phyloP scores from a whole-genome alignment of 2,888 invertebrate species.

The Resseliella maxima region DNA sequence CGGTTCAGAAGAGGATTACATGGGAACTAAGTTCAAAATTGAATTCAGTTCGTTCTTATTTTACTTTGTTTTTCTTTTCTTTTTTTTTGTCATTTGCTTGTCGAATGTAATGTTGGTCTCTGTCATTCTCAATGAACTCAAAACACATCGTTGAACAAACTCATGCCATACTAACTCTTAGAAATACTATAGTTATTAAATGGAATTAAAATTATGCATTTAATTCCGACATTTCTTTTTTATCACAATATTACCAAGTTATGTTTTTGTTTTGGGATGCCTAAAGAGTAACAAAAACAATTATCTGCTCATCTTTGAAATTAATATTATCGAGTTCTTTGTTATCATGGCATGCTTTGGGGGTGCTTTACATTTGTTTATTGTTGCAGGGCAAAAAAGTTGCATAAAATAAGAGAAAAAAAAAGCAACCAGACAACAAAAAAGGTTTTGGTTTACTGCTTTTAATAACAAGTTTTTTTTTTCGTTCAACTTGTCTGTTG shows the following conservation, averaged over 20 bases:
- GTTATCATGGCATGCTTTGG: constrained; percentile 29
- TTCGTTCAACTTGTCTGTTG: not conserved
- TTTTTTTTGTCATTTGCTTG: not conserved
- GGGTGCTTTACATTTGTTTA: constrained; percentile 11
- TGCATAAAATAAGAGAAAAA: not conserved
- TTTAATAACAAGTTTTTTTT: constrained; percentile 38
- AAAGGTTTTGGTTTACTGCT: constrained; percentile 31
- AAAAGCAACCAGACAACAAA: not conserved
- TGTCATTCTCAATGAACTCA: no score
- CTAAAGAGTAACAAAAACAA: not conserved
- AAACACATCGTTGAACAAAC: no score
- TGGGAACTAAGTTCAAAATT: not conserved
- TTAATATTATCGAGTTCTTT: constrained; percentile 43
- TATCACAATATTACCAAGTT: not conserved
- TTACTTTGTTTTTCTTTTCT: not conserved
- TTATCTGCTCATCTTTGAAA: constrained; percentile 47
- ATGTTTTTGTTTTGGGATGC: constrained; percentile 25
- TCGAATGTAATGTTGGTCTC: no score
- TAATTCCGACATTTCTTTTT: not conserved
- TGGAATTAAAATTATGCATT: constrained; percentile 39
- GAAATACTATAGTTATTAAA: not conserved
- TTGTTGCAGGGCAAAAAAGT: constrained; percentile 20
- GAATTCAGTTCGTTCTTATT: not conserved
- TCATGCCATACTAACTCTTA: no score
- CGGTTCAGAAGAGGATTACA: constrained; percentile 24